These are phyloP conservation scores for Hoplodrina blanda DNA, from an alignment of 2,888 invertebrate species.

Conservation along the genomic window DNA sequence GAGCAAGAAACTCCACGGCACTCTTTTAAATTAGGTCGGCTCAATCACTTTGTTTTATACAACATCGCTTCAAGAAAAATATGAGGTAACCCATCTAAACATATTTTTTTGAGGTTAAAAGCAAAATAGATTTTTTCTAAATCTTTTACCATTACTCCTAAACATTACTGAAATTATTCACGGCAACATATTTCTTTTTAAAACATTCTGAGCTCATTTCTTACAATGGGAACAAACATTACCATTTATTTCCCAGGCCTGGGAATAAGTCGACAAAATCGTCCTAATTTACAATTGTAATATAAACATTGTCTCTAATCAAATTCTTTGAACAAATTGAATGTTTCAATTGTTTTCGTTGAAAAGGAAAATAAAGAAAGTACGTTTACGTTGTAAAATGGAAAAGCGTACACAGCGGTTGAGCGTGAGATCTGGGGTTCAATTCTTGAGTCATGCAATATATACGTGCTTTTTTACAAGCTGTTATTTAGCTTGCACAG, in stretches of 20 bases:
- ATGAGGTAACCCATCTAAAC: not conserved
- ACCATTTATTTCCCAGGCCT: conserved; percentile 38
- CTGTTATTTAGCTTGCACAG: too few relatives aligned
- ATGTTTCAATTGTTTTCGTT: conserved; percentile 26
- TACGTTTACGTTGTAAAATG: not conserved
- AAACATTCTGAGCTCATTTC: conserved; percentile 39
- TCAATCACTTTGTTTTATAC: not conserved
- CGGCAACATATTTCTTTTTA: conserved; percentile 42
- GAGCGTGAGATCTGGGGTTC: not conserved
- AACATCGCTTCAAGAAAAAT: conserved; percentile 13
- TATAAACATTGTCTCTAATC: conserved; percentile 43
- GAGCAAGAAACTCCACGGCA: too few relatives aligned
- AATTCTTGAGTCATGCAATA: not conserved
- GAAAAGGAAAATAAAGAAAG: not conserved
- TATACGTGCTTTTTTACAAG: not conserved
- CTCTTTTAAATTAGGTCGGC: too few relatives aligned
- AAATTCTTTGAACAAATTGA: conserved; percentile 48
- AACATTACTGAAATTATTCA: conserved; percentile 49
- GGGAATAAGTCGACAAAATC: conserved; percentile 44
- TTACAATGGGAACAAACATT: conserved; percentile 30
- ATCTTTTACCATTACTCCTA: conserved; percentile 35
- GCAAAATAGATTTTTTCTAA: conserved; percentile 22
- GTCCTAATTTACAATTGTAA: conserved; percentile 56
- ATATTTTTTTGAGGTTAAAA: conserved; percentile 31
- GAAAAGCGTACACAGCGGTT: not conserved